Evolutionary conservation across 2,888 invertebrate species (phyloP).

Genomic region (Ganaspis brasiliensis): DNA sequence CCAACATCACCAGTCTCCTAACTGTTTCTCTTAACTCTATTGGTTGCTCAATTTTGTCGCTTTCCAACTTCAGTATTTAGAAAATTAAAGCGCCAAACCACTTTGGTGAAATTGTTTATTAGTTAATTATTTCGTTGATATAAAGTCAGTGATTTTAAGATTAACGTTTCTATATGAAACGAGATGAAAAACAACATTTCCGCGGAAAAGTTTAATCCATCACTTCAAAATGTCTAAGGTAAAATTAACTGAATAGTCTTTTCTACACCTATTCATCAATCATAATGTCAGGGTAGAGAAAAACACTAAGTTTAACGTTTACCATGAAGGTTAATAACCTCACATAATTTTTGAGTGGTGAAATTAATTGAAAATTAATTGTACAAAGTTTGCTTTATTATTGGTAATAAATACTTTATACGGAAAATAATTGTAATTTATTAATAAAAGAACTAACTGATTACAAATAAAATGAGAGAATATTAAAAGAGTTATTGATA

Average conservation of each 20-base stretch:
- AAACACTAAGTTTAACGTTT: constrained; percentile 7
- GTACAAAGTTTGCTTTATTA: too few relatives aligned
- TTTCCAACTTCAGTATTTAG: not conserved
- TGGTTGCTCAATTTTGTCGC: constrained; percentile 15
- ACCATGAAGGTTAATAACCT: constrained; percentile 26
- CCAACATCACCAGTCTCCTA: constrained; percentile 19
- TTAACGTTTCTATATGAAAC: too few relatives aligned
- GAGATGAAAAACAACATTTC: too few relatives aligned
- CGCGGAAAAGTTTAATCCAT: not conserved
- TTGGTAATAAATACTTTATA: too few relatives aligned
- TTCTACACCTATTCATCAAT: constrained; percentile 1
- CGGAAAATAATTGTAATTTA: too few relatives aligned
- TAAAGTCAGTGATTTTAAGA: too few relatives aligned
- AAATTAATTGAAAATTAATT: too few relatives aligned
- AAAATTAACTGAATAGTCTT: not conserved
- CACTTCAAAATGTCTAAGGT: not conserved
- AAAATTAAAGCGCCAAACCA: not conserved
- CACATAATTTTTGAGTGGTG: not conserved
- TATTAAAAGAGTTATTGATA: too few relatives aligned
- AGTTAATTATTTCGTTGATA: too few relatives aligned
- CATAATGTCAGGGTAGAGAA: not conserved
- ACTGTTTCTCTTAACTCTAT: constrained; percentile 23
- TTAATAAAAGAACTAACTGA: too few relatives aligned
- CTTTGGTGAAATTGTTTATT: too few relatives aligned
- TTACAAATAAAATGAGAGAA: too few relatives aligned